Base-by-base conservation (phyloP, 2,888 invertebrate species). In the Loripinus fragilis region DNA sequence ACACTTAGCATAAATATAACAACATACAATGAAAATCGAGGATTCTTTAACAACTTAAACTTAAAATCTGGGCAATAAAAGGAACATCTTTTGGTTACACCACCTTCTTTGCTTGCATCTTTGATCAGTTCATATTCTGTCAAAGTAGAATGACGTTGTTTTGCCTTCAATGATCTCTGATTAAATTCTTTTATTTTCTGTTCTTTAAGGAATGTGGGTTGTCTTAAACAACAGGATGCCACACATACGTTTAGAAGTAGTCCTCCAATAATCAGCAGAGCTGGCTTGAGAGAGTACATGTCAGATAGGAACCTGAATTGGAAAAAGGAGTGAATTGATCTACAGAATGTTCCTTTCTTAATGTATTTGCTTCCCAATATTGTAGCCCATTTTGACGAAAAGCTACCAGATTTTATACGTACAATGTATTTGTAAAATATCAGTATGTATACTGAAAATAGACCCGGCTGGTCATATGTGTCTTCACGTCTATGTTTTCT, bases 191-290 rank as follows among this genome's bases (percentile, higher is more conserved):
- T 10, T 35, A 41, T 35, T 10, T 76, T 70, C 1, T 17, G 15
- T 41, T 65, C 33, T 20, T 15, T 20, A 10, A 42, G 17, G 12
- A 50, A 66, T 10, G 8, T n/a, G n/a, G 76, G 76, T 33, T 76
- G 76, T 52, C 71, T 33, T 25, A 76, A 33, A 10, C 71, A 35
- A 20, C 50, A 10, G 1, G 41, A 50, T 52, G 66, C 71, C n/a
- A 64, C 71, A 67, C 76, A 71, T 0, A 50, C n/a, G 20, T 76
- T 38, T 38, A 76, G 28, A 10, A 67, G 10, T 2, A 71, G 23
- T 1, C 69, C 77, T 28, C 73, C 64, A 2, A 78, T 38, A 15
- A 78, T 38, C 23, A 78, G 65, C 55, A 78, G 41, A 20, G 73
- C 64, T 10, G 73, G 73, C 23, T 23, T 45, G 5, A 78, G 28